These are phyloP conservation scores for Steatornis caripensis DNA, from an alignment of 2,113 vertebrate species.

Conservation along the genomic window DNA sequence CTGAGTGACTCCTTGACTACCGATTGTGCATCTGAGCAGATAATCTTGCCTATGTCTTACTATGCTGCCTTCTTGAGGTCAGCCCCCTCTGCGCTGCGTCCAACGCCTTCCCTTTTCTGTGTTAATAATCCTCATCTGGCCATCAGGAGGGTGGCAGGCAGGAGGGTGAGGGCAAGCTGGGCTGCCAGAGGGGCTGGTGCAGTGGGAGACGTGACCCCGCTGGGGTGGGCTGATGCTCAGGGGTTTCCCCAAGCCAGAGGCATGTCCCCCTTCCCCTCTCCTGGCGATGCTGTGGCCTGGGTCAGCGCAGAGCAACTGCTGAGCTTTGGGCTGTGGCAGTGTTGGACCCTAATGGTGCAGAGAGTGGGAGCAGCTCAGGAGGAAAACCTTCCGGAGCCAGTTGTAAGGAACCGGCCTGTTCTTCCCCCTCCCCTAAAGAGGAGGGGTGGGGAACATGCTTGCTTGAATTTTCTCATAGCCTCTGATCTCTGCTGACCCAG, in stretches of 20 bases:
- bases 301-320: neutral
- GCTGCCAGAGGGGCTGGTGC: neutral
- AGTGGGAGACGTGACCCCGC: neutral
- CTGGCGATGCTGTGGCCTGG: neutral
- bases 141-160: neutral
- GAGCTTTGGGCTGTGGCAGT: neutral
- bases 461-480: conserved; percentile 45
- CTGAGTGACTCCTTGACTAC: neutral
- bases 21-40: neutral
- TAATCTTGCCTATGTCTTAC: neutral
- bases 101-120: neutral
- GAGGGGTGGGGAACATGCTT: neutral
- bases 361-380: accelerated
- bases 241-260: neutral
- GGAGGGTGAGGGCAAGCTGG: neutral
- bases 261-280: neutral
- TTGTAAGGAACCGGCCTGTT: neutral
- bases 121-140: neutral
- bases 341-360: accelerated
- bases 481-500: conserved; percentile 59
- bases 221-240: neutral
- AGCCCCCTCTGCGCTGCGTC: neutral
- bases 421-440: neutral
- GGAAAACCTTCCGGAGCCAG: neutral
- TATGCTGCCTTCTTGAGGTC: neutral